Evolutionary conservation across 1,140 invertebrate species (phyloP).

Genomic region (Callitettix versicolor): DNA sequence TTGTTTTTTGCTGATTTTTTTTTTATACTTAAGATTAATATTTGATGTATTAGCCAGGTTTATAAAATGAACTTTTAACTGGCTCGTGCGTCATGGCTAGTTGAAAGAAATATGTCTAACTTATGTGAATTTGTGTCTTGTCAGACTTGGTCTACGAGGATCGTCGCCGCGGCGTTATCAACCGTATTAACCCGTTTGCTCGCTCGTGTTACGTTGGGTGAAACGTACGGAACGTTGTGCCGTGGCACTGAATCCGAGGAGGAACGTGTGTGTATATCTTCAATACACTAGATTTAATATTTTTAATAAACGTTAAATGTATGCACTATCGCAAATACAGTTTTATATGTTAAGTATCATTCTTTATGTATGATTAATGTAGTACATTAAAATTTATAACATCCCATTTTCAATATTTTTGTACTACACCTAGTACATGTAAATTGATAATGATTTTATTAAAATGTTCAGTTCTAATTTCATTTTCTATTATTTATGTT

Average conservation of each 20-base stretch:
- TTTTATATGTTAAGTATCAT: too few species aligned
- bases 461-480: too few species aligned
- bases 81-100: slow-evolving; percentile 9
- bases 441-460: too few species aligned
- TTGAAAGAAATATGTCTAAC: neutral
- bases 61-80: slow-evolving; percentile 13
- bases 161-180: slow-evolving; percentile 68
- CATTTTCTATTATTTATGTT: too few species aligned
- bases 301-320: too few species aligned
- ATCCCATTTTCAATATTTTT: too few species aligned
- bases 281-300: too few species aligned
- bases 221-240: slow-evolving; percentile 1
- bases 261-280: neutral
- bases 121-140: slow-evolving; percentile 29
- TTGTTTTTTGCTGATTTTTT: neutral
- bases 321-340: too few species aligned
- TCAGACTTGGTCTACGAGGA: slow-evolving; percentile 56
- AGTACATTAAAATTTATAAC: too few species aligned
- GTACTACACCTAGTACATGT: too few species aligned
- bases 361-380: too few species aligned
- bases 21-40: slow-evolving; percentile 2
- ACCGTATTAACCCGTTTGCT: slow-evolving; percentile 45
- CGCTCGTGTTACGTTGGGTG: neutral
- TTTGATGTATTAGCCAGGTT: slow-evolving; percentile 1
- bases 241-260: slow-evolving; percentile 1